These are phyloP conservation scores for Hassar affinis DNA, from an alignment of 2,113 vertebrate species.

Conservation along the genomic window DNA sequence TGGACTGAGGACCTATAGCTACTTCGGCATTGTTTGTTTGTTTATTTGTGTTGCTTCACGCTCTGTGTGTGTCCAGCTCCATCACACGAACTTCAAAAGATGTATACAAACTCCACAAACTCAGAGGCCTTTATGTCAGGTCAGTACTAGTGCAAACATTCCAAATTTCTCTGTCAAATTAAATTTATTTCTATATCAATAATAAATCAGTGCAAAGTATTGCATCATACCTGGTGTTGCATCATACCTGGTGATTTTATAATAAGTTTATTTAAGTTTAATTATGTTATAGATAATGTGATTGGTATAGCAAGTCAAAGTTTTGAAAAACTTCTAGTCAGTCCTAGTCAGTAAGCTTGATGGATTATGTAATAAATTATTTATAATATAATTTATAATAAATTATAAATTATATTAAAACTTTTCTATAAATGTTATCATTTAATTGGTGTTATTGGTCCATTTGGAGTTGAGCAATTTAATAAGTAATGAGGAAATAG, in stretches of 20 bases:
- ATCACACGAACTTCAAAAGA: slow-evolving; percentile 42
- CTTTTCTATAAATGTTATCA: not conserved
- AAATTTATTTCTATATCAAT: not conserved
- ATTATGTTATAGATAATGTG: not conserved
- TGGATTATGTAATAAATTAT: no score
- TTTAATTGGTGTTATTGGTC: slow-evolving; percentile 21
- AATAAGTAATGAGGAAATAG: slow-evolving; percentile 32
- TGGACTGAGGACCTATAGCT: no score
- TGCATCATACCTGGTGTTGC: no score
- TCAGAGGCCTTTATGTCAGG: slow-evolving; percentile 51
- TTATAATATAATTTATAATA: no score
- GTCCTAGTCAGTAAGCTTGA: not conserved
- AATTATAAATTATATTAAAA: not conserved
- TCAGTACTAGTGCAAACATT: slow-evolving; percentile 26
- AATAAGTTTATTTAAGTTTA: not conserved
- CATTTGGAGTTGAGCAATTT: slow-evolving; percentile 1
- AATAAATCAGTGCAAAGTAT: not conserved
- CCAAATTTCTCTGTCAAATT: not conserved
- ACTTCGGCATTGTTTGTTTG: no score
- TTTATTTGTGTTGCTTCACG: no score
- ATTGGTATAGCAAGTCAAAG: not conserved
- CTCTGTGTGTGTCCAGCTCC: slow-evolving; percentile 44
- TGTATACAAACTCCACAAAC: slow-evolving; percentile 16
- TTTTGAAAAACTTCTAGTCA: not conserved
- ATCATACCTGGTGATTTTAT: no score